Conservation (phyloP, 2,888 invertebrate genomes). For the Scaptomyza reducta region DNA sequence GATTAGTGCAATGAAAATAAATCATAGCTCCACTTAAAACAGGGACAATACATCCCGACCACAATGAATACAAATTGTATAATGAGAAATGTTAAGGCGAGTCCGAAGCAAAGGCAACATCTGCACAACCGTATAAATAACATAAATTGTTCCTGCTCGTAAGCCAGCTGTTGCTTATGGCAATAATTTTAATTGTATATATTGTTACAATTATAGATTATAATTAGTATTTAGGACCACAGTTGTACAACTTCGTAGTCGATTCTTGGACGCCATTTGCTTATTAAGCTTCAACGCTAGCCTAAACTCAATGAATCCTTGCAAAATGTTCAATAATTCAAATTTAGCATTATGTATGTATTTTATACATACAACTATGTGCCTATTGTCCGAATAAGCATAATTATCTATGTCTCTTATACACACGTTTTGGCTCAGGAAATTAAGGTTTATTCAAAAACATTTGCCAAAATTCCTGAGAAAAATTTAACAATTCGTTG, state of each 20-base stretch:
- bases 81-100: constrained; percentile 3
- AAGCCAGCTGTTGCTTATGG: background rate
- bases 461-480: background rate
- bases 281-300: background rate
- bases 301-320: background rate
- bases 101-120: background rate
- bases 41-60: background rate
- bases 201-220: background rate
- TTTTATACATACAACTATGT: background rate
- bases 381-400: background rate
- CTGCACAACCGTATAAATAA: background rate
- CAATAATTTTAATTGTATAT: background rate
- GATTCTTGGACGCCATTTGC: background rate
- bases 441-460: no score
- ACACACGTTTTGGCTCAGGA: no score
- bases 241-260: background rate
- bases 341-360: background rate
- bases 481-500: background rate
- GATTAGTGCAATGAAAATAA: background rate
- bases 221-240: background rate
- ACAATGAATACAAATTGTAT: constrained; percentile 4
- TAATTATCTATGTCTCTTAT: background rate
- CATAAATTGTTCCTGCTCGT: constrained; percentile 2
- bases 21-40: background rate
- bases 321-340: background rate